Evolutionary conservation across 2,113 vertebrate species (phyloP).

Genomic region (Atlantisia rogersi): DNA sequence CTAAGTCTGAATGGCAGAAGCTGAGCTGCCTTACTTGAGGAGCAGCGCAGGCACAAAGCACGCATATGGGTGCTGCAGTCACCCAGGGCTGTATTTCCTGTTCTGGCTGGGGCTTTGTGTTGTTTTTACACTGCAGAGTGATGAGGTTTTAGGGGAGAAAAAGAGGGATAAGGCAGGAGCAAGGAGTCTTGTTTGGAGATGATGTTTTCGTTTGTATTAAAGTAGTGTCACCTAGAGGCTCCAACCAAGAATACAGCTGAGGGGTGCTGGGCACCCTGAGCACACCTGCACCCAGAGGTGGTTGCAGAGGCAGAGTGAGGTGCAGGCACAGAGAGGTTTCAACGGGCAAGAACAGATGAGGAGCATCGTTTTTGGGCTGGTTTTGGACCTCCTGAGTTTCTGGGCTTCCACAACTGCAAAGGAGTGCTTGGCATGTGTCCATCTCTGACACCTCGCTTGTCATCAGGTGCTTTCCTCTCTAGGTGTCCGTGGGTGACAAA

Average conservation of each 20-base stretch:
- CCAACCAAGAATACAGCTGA: constrained; percentile 26
- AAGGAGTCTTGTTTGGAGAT: background rate
- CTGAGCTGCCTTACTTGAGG: background rate
- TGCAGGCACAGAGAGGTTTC: background rate
- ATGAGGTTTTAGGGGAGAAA: background rate
- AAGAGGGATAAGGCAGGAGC: background rate
- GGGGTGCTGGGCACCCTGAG: background rate
- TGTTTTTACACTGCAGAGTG: background rate
- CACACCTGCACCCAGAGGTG: rapidly evolving
- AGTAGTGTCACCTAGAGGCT: constrained; percentile 60
- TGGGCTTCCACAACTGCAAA: background rate
- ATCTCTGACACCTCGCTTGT: background rate
- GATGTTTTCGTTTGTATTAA: constrained; percentile 32
- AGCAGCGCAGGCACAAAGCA: rapidly evolving
- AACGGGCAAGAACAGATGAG: background rate
- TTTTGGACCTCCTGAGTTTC: background rate
- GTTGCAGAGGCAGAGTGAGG: background rate
- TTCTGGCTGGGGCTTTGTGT: background rate
- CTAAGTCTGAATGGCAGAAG: background rate
- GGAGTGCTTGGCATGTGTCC: background rate
- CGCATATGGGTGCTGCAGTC: background rate
- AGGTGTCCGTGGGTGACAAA: background rate
- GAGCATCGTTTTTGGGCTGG: background rate
- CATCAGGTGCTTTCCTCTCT: background rate
- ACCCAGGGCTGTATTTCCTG: background rate